phyloP scores from a whole-genome alignment of 2,113 vertebrate species.

The Protomyctophum bolini region DNA sequence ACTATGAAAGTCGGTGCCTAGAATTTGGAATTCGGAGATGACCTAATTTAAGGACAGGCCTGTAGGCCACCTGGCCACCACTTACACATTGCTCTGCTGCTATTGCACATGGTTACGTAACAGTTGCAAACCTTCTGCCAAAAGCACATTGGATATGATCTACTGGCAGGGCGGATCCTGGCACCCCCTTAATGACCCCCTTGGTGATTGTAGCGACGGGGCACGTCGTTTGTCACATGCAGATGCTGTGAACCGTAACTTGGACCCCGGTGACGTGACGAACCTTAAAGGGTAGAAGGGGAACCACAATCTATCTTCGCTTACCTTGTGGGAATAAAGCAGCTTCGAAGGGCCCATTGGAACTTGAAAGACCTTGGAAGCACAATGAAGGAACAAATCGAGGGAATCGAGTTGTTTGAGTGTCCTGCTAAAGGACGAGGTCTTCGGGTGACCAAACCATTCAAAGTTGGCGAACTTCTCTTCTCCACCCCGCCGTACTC shows the following conservation, averaged over 20 bases:
- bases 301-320: neutral
- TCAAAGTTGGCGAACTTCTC: constrained; percentile 86
- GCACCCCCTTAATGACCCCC: no score
- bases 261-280: neutral
- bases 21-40: no score
- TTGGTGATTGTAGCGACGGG: no score
- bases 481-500: constrained; percentile 86
- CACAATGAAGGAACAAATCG: constrained; percentile 67
- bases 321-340: neutral
- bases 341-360: neutral
- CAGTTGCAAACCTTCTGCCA: no score
- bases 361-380: neutral
- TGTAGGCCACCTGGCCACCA: no score
- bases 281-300: neutral
- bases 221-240: neutral
- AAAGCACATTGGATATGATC: no score
- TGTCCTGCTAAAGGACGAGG: constrained; percentile 90
- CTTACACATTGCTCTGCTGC: no score
- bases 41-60: no score
- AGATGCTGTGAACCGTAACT: neutral
- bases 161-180: neutral
- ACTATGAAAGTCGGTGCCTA: no score
- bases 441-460: constrained; percentile 81
- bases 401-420: constrained; percentile 85
- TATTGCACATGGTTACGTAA: no score